These are phyloP conservation scores for Nothoprocta pentlandii DNA, from an alignment of 2,113 vertebrate genomes.

Conservation along the genomic window DNA sequence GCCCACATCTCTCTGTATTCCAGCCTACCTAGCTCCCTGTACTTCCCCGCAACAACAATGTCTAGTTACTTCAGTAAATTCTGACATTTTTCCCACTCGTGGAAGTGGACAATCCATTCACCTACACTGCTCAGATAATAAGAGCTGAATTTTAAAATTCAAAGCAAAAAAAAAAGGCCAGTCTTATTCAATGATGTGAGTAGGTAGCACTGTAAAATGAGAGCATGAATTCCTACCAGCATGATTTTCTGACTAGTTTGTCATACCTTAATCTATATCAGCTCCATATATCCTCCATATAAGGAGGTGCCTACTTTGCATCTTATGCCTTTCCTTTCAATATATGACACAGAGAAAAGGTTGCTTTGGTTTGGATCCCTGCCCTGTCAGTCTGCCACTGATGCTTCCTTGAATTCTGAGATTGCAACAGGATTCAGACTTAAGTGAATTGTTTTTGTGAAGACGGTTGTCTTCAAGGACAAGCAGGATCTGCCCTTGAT, in stretches of 20 bases:
- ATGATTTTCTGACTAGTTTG: neutral
- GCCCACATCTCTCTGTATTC: neutral
- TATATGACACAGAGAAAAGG: neutral
- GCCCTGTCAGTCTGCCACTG: neutral
- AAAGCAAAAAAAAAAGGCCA: neutral
- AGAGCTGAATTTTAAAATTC: neutral
- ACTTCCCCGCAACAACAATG: accelerated
- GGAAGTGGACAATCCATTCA: neutral
- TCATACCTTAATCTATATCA: neutral
- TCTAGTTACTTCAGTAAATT: neutral
- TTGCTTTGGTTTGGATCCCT: neutral
- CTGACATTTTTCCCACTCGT: neutral
- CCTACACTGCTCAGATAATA: neutral
- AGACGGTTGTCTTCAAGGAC: neutral
- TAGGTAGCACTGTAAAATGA: neutral
- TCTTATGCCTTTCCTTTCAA: neutral
- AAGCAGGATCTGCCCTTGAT: neutral
- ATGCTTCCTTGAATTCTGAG: neutral
- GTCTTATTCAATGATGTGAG: neutral
- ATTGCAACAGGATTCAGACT: neutral
- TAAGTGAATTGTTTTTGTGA: neutral
- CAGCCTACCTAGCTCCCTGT: neutral
- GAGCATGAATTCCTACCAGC: neutral
- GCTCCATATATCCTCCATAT: accelerated
- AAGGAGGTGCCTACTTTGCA: neutral